Percentiles rank a stretch among this genome's conserved stretches.
These are phyloP conservation scores for Paratilapia polleni DNA, from an alignment of 2,113 vertebrate species.

Conservation along the genomic window DNA sequence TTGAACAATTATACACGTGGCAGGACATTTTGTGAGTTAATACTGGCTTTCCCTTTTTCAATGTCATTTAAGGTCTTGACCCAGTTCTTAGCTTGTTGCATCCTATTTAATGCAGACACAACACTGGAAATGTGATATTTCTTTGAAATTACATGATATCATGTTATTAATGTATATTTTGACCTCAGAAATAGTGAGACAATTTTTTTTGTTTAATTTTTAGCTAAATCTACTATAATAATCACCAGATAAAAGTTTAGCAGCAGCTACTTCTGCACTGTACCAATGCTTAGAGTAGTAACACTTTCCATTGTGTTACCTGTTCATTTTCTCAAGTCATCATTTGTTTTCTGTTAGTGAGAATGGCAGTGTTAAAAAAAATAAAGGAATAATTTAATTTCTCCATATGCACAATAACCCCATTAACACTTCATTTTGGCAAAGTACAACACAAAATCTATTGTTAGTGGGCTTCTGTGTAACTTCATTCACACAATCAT, in stretches of 20 bases:
- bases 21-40: neutral
- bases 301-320: neutral
- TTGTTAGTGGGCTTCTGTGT: neutral
- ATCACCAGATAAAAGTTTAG: neutral
- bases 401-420: neutral
- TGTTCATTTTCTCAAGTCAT: neutral
- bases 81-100: neutral
- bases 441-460: neutral
- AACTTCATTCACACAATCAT: slow-evolving; percentile 24
- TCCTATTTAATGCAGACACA: neutral
- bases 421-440: slow-evolving; percentile 4
- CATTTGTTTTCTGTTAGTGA: neutral
- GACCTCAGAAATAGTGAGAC: neutral
- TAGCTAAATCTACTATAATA: neutral
- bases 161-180: neutral
- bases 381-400: neutral
- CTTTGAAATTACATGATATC: neutral
- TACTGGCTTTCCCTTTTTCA: neutral
- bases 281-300: too few species aligned
- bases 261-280: neutral
- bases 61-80: neutral
- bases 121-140: neutral
- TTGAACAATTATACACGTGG: neutral
- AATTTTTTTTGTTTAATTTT: neutral
- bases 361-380: neutral